Conservation (phyloP, 2,888 invertebrate species). For the Druceiella hillmani region DNA sequence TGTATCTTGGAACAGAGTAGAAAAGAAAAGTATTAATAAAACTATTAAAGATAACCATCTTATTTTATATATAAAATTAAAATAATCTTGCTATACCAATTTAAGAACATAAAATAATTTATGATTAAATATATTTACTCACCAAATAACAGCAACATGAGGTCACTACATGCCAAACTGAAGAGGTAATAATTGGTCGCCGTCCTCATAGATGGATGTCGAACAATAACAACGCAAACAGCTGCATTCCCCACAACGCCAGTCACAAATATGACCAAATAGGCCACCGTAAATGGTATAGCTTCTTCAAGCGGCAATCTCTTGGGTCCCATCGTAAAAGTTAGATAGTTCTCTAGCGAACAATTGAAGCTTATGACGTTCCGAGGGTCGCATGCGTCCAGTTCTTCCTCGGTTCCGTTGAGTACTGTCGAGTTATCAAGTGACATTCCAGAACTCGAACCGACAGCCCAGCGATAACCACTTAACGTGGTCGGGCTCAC, state of each 20-base stretch:
- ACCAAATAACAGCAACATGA: slow-evolving; percentile 77
- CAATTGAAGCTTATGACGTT: slow-evolving; percentile 50
- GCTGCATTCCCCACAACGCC: slow-evolving; percentile 79
- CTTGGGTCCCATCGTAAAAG: slow-evolving; percentile 56
- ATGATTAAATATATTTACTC: slow-evolving; percentile 38
- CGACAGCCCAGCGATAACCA: no score
- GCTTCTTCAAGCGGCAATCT: slow-evolving; percentile 52
- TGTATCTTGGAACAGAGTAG: no score
- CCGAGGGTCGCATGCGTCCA: no score
- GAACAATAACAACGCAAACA: slow-evolving; percentile 80
- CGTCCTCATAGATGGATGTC: slow-evolving; percentile 78
- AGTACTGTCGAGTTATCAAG: no score
- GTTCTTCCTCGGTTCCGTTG: no score
- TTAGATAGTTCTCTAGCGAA: slow-evolving; percentile 55
- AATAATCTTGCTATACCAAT: no score
- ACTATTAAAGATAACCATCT: no score
- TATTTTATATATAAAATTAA: no score
- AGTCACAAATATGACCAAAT: slow-evolving; percentile 73
- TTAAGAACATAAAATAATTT: no score
- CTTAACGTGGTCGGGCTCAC: no score
- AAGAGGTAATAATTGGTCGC: slow-evolving; percentile 91
- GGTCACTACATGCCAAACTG: slow-evolving; percentile 82
- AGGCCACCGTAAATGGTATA: slow-evolving; percentile 60
- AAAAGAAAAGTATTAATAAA: no score
- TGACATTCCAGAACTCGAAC: no score